Evolutionary conservation across 2,113 vertebrate species (phyloP).

Genomic region (Actenoides lindsayi): DNA sequence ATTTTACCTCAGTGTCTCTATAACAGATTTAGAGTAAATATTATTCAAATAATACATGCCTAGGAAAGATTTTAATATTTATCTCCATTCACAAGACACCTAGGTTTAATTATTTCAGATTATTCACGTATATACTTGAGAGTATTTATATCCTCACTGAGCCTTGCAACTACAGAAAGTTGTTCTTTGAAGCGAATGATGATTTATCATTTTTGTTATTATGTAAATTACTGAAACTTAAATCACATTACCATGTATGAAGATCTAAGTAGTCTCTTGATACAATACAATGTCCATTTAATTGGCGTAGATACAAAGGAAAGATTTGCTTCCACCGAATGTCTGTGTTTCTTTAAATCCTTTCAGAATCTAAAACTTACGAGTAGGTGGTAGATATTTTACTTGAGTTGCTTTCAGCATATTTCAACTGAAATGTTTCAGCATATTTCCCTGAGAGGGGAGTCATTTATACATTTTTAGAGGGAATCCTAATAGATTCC

Average conservation of each 20-base stretch:
- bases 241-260: neutral
- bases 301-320: neutral
- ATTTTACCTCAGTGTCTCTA: neutral
- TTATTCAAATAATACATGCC: neutral
- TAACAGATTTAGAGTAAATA: neutral
- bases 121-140: neutral
- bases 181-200: neutral
- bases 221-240: neutral
- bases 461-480: neutral
- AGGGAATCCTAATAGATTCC: neutral
- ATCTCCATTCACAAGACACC: neutral
- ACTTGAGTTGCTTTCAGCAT: neutral
- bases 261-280: neutral
- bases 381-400: neutral
- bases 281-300: neutral
- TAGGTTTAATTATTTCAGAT: neutral
- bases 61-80: neutral
- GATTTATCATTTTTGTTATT: neutral
- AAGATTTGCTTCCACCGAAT: neutral
- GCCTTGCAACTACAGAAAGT: neutral
- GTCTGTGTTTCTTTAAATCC: neutral
- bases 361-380: neutral
- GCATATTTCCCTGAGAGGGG: neutral
- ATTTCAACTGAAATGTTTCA: neutral
- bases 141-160: neutral